These are phyloP conservation scores for Gambusia affinis DNA, from an alignment of 2,113 vertebrate species.

Conservation along the genomic window DNA sequence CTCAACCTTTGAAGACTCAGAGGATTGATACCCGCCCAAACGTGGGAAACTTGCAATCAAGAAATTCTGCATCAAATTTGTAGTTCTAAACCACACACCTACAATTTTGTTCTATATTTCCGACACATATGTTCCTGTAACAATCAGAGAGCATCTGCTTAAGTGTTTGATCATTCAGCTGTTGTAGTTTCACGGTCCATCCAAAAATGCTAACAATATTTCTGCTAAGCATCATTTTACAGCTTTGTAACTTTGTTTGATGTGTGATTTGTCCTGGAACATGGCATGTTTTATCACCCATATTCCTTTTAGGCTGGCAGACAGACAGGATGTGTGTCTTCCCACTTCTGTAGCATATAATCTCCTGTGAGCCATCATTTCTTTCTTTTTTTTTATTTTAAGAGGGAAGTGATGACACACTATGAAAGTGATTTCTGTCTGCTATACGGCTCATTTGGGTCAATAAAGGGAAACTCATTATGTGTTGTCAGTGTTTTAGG, in stretches of 20 bases:
- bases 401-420: constrained; percentile 58
- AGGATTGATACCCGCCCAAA: constrained; percentile 44
- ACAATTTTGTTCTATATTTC: constrained; percentile 38
- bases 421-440: constrained; percentile 65
- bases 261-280: constrained; percentile 39
- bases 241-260: constrained; percentile 29
- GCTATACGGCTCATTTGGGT: constrained; percentile 59
- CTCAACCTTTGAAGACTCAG: constrained; percentile 34
- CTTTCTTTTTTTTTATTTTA: not conserved
- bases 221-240: constrained; percentile 14
- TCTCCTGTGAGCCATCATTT: constrained; percentile 18
- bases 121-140: constrained; percentile 53
- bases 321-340: constrained; percentile 27
- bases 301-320: constrained; percentile 6
- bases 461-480: constrained; percentile 64
- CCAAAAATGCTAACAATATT: constrained; percentile 38
- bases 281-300: constrained; percentile 18
- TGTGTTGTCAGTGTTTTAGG: constrained; percentile 43
- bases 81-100: constrained; percentile 47
- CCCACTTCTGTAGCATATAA: constrained; percentile 21
- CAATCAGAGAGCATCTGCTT: constrained; percentile 56
- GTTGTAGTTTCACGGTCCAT: constrained; percentile 32
- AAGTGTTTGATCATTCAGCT: constrained; percentile 34
- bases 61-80: constrained; percentile 55
- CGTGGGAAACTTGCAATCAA: constrained; percentile 40